phyloP scores from a whole-genome alignment of 2,797 vertebrate genomes.

The Allobates femoralis region DNA sequence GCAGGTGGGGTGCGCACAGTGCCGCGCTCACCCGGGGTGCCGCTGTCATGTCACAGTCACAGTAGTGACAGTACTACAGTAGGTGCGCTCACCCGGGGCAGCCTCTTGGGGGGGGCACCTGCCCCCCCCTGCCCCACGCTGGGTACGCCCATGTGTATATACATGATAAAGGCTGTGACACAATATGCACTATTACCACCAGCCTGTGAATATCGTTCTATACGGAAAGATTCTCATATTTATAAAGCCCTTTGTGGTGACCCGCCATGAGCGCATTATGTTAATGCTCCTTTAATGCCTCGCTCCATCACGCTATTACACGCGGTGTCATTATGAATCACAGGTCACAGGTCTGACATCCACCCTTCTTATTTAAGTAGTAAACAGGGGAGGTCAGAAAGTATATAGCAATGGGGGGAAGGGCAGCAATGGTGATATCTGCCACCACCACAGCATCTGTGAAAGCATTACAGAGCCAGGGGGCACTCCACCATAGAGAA shows the following conservation, averaged over 20 bases:
- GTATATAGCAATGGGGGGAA: background rate
- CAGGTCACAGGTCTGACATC: slow-evolving; percentile 40
- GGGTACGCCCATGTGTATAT: too few species aligned
- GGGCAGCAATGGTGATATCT: background rate
- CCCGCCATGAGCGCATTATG: slow-evolving; percentile 48
- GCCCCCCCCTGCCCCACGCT: too few species aligned
- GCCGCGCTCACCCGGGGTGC: too few species aligned
- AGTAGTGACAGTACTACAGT: too few species aligned
- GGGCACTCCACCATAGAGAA: too few species aligned
- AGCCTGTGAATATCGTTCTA: slow-evolving; percentile 5
- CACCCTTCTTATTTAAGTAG: slow-evolving; percentile 34
- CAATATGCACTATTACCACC: background rate
- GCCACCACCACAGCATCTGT: too few species aligned
- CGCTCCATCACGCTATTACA: slow-evolving; percentile 38
- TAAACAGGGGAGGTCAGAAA: background rate
- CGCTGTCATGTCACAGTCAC: too few species aligned
- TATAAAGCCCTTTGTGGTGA: slow-evolving; percentile 41
- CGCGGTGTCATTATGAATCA: slow-evolving; percentile 41
- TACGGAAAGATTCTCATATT: slow-evolving; percentile 19
- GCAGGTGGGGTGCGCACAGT: too few species aligned
- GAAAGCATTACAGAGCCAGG: background rate
- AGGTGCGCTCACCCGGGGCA: too few species aligned
- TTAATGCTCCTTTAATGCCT: slow-evolving; percentile 53
- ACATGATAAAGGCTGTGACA: slow-evolving; percentile 20
- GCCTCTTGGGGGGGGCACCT: too few species aligned